phyloP scores from a whole-genome alignment of 2,797 vertebrate species.

The Cryptoprocta ferox region DNA sequence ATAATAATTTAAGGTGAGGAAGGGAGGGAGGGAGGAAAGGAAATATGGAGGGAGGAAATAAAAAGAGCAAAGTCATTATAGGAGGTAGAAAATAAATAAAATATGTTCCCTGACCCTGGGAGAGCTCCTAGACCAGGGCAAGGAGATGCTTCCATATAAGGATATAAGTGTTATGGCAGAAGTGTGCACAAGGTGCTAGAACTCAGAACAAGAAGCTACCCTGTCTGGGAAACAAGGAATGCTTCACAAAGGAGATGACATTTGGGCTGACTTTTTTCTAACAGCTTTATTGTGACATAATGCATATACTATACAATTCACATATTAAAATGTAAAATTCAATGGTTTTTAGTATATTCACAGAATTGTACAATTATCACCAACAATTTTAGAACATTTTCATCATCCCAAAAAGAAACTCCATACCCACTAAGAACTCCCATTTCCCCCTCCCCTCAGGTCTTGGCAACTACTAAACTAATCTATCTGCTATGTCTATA shows the following conservation, averaged over 20 bases:
- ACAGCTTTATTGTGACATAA: background rate
- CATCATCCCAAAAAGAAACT: background rate
- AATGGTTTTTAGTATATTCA: background rate
- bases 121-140: background rate
- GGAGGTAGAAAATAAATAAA: background rate
- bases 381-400: conserved; percentile 17
- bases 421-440: background rate
- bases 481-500: background rate
- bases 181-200: background rate
- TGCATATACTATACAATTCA: background rate
- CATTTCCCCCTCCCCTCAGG: background rate
- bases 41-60: background rate
- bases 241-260: background rate
- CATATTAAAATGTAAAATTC: background rate
- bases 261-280: background rate
- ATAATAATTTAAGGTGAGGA: background rate
- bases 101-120: background rate
- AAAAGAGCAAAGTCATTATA: background rate
- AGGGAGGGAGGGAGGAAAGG: background rate
- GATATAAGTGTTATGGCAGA: background rate
- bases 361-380: background rate
- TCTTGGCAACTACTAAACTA: background rate
- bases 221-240: background rate
- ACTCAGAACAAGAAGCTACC: background rate
- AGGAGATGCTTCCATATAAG: background rate